Percentiles rank a stretch among this genome's conserved stretches.
Evolutionary conservation across 2,888 invertebrate species (phyloP).

Genomic region (Gymnocheta viridis): DNA sequence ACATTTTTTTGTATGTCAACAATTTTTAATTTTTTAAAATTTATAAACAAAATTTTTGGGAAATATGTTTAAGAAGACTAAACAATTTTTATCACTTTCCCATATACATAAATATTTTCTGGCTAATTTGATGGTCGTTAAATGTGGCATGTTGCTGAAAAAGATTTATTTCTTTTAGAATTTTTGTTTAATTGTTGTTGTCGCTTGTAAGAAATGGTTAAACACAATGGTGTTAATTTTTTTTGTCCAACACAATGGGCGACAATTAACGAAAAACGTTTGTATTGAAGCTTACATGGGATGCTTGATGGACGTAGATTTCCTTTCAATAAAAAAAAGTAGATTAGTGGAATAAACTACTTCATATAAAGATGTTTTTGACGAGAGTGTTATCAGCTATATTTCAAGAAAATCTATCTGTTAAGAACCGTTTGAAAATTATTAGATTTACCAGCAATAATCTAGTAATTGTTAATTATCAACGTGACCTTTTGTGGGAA

Average conservation of each 20-base stretch:
- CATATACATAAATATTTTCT: background rate
- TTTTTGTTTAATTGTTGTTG: background rate
- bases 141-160: constrained; percentile 1
- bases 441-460: too few species aligned
- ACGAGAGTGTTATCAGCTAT: too few species aligned
- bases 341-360: too few species aligned
- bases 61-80: background rate
- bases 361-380: too few species aligned
- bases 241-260: background rate
- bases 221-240: background rate
- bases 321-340: background rate
- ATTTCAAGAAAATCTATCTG: too few species aligned
- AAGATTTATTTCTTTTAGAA: background rate
- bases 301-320: background rate
- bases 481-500: too few species aligned
- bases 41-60: background rate
- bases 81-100: background rate
- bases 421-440: too few species aligned
- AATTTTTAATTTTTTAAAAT: constrained; percentile 1
- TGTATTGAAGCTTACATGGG: background rate
- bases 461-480: too few species aligned
- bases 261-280: background rate
- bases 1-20: background rate
- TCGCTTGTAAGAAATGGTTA: background rate
- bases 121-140: background rate